These are phyloP conservation scores for Cephus runcator DNA, from an alignment of 2,888 invertebrate species.

Conservation along the genomic window DNA sequence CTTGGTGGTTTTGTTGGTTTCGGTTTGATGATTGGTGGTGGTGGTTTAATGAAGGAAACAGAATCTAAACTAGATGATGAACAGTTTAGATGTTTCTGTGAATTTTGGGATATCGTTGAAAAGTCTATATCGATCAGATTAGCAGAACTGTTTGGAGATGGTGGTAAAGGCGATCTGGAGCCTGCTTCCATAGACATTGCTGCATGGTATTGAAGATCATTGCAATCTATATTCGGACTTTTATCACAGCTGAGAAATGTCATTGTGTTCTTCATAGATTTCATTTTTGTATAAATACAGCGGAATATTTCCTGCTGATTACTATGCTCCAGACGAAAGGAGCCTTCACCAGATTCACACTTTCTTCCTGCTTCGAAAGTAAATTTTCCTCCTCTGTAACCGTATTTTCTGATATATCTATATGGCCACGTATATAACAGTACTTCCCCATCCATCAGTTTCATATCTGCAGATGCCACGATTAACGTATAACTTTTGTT, in stretches of 20 bases:
- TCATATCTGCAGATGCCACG: constrained; percentile 80
- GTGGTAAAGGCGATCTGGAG: constrained; percentile 83
- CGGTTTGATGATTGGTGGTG: constrained; percentile 71
- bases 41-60: constrained; percentile 48
- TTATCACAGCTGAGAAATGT: constrained; percentile 80
- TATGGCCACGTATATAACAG: constrained; percentile 85
- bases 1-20: constrained; percentile 74
- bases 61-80: constrained; percentile 43
- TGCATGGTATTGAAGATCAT: constrained; percentile 80
- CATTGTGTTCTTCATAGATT: constrained; percentile 75
- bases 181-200: constrained; percentile 83
- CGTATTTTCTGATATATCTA: constrained; percentile 84
- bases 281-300: constrained; percentile 85
- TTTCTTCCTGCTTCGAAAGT: constrained; percentile 90
- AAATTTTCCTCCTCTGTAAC: constrained; percentile 87
- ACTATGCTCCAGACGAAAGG: constrained; percentile 82
- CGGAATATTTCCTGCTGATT: constrained; percentile 86
- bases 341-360: constrained; percentile 87
- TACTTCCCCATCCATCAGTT: constrained; percentile 75
- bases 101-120: constrained; percentile 56
- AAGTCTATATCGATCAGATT: constrained; percentile 67
- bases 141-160: constrained; percentile 70
- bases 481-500: constrained; percentile 78
- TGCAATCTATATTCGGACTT: constrained; percentile 70
- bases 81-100: constrained; percentile 43